These are phyloP conservation scores for Pseudorasbora parva DNA, from an alignment of 2,113 vertebrate species.

Conservation along the genomic window DNA sequence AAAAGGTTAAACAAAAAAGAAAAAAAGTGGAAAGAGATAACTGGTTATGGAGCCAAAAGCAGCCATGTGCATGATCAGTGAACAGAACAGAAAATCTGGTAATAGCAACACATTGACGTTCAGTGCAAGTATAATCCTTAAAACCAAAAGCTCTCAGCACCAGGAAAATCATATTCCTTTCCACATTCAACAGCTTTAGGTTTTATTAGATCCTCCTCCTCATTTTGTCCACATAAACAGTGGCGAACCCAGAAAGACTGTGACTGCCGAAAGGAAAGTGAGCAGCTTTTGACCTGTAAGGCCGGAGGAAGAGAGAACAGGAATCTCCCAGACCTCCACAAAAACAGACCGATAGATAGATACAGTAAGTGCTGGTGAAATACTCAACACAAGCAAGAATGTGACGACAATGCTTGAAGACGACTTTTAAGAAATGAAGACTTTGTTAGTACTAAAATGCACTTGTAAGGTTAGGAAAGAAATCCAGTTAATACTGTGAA, in stretches of 20 bases:
- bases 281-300: constrained; percentile 44
- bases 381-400: constrained; percentile 43
- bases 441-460: constrained; percentile 49
- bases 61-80: constrained; percentile 49
- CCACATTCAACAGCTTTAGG: constrained; percentile 37
- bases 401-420: constrained; percentile 46
- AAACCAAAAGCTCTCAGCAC: constrained; percentile 33
- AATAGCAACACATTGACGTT: constrained; percentile 40
- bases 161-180: constrained; percentile 35
- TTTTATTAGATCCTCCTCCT: constrained; percentile 3
- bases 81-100: constrained; percentile 12
- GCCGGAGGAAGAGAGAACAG: constrained; percentile 22
- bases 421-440: constrained; percentile 46
- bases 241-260: constrained; percentile 18
- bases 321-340: constrained; percentile 26
- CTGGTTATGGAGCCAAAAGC: constrained; percentile 35
- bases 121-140: constrained; percentile 32
- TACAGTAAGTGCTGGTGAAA: constrained; percentile 30
- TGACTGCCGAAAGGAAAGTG: constrained; percentile 38
- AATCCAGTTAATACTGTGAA: constrained; percentile 19
- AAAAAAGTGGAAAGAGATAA: constrained; percentile 17
- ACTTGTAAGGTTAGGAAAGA: constrained; percentile 37
- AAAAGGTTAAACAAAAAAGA: background rate
- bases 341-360: constrained; percentile 10
- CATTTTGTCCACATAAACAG: constrained; percentile 8